Evolutionary conservation across 2,888 invertebrate genomes (phyloP), one percentile per base, ranked within the genome.

Genomic region (Monopis laevigella): DNA sequence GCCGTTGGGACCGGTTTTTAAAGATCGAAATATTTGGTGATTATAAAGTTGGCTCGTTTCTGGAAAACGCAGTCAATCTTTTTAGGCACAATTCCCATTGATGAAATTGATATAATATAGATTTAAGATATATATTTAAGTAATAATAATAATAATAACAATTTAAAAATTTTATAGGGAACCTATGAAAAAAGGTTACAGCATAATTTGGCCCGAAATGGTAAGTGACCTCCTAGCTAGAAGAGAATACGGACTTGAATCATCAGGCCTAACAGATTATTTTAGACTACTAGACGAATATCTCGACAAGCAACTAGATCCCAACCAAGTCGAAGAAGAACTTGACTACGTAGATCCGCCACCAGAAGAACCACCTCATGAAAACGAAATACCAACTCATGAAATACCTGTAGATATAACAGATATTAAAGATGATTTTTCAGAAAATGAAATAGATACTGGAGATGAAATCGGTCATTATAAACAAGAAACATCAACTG

Each of bases 221-320:
- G 56, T 84, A 2, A 72, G 73, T 29, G 80, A 82, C 47, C 53
- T 82, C 41, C 64, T 82, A 29, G 73, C 67, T 14, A 77, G 62
- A 58, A 69, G 59, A 48, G 80, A 80, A 58, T 67, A 81, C 28
- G 75, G 77, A 2, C 54, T 84, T 7, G 75, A 82, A 48, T 69
- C 80, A 16, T 72, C 69, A n/a, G 71, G 78, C 1, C 53, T 85
- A 0, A 69, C 83, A 5, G 77, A 83, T 44, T 85, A 84, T 51
- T 87, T 84, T 50, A 65, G 71, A 49, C 71, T 84, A 1, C 53
- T 85, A 43, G 81, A 82, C 47, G 77, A 82, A 46, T 84, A 84
- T 58, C 62, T 85, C 47, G 78, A 82, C 21, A 68, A 62, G 21
- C 82, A 83, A 46, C 53, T 80, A 41, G 75, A 80, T 28, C 75